Percentiles rank a stretch among this genome's conserved stretches.
These are phyloP conservation scores for Lasioglossum malachurum DNA, from an alignment of 2,888 invertebrate species.

Conservation along the genomic window DNA sequence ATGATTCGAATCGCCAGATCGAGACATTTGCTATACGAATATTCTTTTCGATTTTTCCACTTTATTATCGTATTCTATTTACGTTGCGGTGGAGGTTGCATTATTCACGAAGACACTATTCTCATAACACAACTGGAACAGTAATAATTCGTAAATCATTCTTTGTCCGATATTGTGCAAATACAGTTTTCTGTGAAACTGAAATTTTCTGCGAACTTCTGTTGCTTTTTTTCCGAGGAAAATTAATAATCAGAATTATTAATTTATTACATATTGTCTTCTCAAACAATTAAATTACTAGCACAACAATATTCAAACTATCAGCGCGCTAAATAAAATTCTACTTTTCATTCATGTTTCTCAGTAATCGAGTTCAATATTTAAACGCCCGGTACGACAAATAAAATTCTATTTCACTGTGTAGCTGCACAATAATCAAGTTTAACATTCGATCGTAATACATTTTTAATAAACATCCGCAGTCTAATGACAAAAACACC, in stretches of 20 bases:
- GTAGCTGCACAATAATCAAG: background rate
- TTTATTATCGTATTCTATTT: conserved; percentile 5
- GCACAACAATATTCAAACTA: too few species aligned
- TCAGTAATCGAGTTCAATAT: too few species aligned
- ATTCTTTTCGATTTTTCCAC: background rate
- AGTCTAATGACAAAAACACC: background rate
- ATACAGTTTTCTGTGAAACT: background rate
- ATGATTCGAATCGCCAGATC: background rate
- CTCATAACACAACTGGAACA: background rate
- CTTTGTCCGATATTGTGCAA: background rate
- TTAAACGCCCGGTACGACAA: too few species aligned
- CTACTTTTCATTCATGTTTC: too few species aligned
- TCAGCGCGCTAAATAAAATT: too few species aligned
- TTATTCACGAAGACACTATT: conserved; percentile 33
- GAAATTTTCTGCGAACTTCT: too few species aligned
- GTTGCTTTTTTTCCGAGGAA: too few species aligned
- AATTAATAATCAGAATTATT: too few species aligned
- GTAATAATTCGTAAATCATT: conserved; percentile 30
- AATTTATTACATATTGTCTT: too few species aligned
- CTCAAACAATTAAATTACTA: too few species aligned
- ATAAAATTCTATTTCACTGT: too few species aligned
- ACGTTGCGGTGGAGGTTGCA: background rate
- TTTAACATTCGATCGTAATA: background rate
- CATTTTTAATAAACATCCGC: background rate
- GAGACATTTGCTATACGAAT: background rate